Evolutionary conservation across 2,888 invertebrate species (phyloP), one percentile per base, ranked within the genome.

Genomic region (Caenorhabditis imperialis): DNA sequence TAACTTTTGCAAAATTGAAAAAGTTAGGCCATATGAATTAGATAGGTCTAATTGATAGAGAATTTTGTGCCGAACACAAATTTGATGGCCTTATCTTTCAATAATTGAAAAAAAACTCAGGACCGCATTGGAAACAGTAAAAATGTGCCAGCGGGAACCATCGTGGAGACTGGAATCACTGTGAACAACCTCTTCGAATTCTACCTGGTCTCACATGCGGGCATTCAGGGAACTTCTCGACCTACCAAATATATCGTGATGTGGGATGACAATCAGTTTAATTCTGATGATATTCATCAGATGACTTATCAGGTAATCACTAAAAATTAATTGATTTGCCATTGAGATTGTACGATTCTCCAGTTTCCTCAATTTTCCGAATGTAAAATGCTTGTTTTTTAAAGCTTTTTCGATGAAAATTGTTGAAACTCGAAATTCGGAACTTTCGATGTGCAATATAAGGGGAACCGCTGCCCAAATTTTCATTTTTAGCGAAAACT

Each of bases 181-280:
- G 61, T 67, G 37, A 75, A 75, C 47, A 65, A 62, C 25, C 25
- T 42, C 1, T 75, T 70, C 45, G 75, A 75, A 25, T 75, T 75
- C 55, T 75, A 53, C 20, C 63, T 75, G 0, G 75, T 75, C 20
- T 70, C 75, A 3, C 75, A 75, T 20, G 69, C 75, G 4, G 75
- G 75, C n/a, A 70, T 75, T 33, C 69, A 75, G 44, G 74, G 74
- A 50, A 75, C 74, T 12, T 74, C 74, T 16, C 69, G 74, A 6
- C 74, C 74, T 23, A 75, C 75, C 7, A 70, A 60, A 35, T 75
- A 75, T 30, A 40, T 58, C 16, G 63, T 75, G 12, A 61, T 75
- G 69, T 75, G 75, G 75, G 75, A 75, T 20, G 75, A 75, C 37
- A 75, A 70, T 18, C 3, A 44, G n/a, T 48, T 70, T 14, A 44